Percentiles rank a stretch among this genome's conserved stretches.
Evolutionary conservation across 2,888 invertebrate genomes (phyloP).

Genomic region (Pyrrhopygopsis socrates): DNA sequence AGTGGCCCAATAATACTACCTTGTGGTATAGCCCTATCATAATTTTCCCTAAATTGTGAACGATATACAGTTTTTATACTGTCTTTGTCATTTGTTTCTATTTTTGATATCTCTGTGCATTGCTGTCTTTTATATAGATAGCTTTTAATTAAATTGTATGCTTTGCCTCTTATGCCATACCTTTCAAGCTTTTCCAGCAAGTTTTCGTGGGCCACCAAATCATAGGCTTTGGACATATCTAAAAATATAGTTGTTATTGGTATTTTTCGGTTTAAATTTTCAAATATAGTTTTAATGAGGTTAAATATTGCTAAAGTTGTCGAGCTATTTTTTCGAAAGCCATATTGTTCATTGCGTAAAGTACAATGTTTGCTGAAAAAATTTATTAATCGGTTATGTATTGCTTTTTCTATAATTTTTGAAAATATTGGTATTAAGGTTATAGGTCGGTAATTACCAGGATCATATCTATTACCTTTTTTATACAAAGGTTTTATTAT

Average conservation of each 20-base stretch:
- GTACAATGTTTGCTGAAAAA: constrained; percentile 36
- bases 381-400: constrained; percentile 16
- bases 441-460: constrained; percentile 13
- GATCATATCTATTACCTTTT: constrained; percentile 3
- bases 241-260: constrained; percentile 33
- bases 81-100: too few species aligned
- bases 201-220: constrained; percentile 82
- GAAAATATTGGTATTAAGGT: constrained; percentile 46
- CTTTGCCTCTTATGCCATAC: constrained; percentile 46
- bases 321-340: constrained; percentile 53
- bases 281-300: constrained; percentile 39
- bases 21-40: constrained; percentile 29
- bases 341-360: constrained; percentile 44
- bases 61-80: too few species aligned
- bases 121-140: too few species aligned
- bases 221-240: constrained; percentile 90
- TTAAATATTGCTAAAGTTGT: constrained; percentile 56
- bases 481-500: constrained; percentile 27
- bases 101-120: too few species aligned
- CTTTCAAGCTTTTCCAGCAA: constrained; percentile 49
- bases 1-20: constrained; percentile 38
- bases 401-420: constrained; percentile 48
- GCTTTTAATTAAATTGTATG: constrained; percentile 17
- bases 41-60: not conserved
- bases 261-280: constrained; percentile 37